These are phyloP conservation scores for Peromyscus aztecus DNA, from an alignment of 2,797 vertebrate species.

Conservation along the genomic window DNA sequence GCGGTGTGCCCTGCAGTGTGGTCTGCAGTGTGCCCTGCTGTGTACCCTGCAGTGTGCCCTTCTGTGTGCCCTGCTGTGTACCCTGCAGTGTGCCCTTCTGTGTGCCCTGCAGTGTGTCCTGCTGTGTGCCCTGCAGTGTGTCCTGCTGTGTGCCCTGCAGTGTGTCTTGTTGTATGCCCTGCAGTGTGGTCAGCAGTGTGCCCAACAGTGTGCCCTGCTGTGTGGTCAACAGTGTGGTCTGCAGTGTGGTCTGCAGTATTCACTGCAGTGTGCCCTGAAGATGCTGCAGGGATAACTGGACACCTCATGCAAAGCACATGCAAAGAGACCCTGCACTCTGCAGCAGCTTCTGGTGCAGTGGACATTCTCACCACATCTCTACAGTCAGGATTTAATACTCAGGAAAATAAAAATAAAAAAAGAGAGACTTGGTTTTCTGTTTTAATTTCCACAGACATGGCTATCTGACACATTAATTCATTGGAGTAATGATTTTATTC, in stretches of 20 bases:
- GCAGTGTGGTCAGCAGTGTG: not conserved
- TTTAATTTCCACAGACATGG: not conserved
- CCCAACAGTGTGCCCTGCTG: no score
- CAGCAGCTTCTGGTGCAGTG: no score
- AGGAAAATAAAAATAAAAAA: not conserved
- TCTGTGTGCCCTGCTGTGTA: no score
- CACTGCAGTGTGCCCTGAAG: not conserved
- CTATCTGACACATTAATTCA: not conserved
- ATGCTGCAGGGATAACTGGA: no score
- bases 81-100: not conserved
- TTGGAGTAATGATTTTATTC: not conserved
- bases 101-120: no score
- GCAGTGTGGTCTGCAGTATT: not conserved
- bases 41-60: no score
- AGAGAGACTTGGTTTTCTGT: not conserved
- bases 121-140: not conserved
- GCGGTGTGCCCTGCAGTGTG: no score
- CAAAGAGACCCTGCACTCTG: not conserved
- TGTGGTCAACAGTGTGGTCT: no score
- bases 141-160: not conserved
- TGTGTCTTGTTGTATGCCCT: no score
- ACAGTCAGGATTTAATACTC: not conserved
- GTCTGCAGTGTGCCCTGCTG: no score
- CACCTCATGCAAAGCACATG: not conserved
- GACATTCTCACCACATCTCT: not conserved